A percentile compares a stretch with the other conserved stretches of the same genome.
Evolutionary conservation across 2,113 vertebrate species (phyloP).

Genomic region (Salminus brasiliensis): DNA sequence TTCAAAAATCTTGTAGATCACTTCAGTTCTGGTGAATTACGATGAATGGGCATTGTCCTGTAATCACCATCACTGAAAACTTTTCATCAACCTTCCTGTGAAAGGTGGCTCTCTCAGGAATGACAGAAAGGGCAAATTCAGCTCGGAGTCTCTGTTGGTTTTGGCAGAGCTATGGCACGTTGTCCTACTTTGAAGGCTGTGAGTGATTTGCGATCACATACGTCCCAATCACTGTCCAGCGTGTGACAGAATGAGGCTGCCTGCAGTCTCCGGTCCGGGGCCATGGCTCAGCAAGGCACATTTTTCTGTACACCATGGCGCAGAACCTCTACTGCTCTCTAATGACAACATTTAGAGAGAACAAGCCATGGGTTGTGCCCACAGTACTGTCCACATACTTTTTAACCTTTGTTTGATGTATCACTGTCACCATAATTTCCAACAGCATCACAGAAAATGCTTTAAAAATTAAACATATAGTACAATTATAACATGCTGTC

Average conservation of each 20-base stretch:
- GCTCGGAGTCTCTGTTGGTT: background rate
- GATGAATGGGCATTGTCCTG: too few species aligned
- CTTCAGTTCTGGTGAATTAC: too few species aligned
- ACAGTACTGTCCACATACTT: background rate
- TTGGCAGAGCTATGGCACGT: constrained; percentile 38
- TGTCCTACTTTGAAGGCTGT: constrained; percentile 61
- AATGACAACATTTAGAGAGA: too few species aligned
- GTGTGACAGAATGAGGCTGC: constrained; percentile 70
- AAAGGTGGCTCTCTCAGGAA: background rate
- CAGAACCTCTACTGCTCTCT: constrained; percentile 2
- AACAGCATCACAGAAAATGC: too few species aligned
- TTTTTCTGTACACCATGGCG: background rate
- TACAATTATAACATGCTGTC: too few species aligned
- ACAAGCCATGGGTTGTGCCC: background rate
- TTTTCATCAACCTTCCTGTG: too few species aligned
- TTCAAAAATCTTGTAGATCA: too few species aligned
- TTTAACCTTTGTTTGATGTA: background rate
- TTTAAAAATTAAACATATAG: too few species aligned
- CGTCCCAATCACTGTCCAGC: constrained; percentile 57
- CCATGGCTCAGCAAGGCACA: background rate
- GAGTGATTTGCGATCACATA: constrained; percentile 56
- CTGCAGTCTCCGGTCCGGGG: constrained; percentile 34
- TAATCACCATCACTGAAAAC: too few species aligned
- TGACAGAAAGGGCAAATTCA: constrained; percentile 23
- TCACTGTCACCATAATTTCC: too few species aligned